Evolutionary conservation across 2,797 vertebrate genomes (phyloP).

Genomic region (Echeneis naucrates): DNA sequence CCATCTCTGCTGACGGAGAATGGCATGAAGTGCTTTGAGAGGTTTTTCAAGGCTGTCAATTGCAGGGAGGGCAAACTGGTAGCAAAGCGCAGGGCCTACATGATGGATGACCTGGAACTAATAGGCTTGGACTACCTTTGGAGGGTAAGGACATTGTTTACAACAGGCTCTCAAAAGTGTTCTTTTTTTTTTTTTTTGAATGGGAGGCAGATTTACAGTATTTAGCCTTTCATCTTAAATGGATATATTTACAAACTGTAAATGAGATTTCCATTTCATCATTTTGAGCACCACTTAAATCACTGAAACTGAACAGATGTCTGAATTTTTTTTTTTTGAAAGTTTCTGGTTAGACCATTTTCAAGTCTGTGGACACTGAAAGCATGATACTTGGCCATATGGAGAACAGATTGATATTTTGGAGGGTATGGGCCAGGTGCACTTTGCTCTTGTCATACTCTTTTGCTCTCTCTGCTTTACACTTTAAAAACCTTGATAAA

Average conservation of each 20-base stretch:
- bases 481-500: background rate
- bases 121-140: constrained; percentile 99
- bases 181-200: constrained; percentile 17
- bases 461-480: background rate
- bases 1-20: constrained; percentile 98
- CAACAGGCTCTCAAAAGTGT: constrained; percentile 4
- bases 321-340: constrained; percentile 16
- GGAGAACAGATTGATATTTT: no score
- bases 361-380: no score
- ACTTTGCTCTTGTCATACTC: background rate
- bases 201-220: background rate
- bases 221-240: constrained; percentile 1
- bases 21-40: constrained; percentile 99
- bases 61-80: constrained; percentile 99
- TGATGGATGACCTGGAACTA: constrained; percentile 99
- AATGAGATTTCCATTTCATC: background rate
- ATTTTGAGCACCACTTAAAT: constrained; percentile 7
- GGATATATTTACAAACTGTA: background rate
- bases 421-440: background rate
- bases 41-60: constrained; percentile 99
- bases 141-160: constrained; percentile 88
- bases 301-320: background rate
- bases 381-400: no score
- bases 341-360: background rate
- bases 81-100: constrained; percentile 97